phyloP scores from a whole-genome alignment of 2,113 vertebrate genomes.

The Trogon surrucura region DNA sequence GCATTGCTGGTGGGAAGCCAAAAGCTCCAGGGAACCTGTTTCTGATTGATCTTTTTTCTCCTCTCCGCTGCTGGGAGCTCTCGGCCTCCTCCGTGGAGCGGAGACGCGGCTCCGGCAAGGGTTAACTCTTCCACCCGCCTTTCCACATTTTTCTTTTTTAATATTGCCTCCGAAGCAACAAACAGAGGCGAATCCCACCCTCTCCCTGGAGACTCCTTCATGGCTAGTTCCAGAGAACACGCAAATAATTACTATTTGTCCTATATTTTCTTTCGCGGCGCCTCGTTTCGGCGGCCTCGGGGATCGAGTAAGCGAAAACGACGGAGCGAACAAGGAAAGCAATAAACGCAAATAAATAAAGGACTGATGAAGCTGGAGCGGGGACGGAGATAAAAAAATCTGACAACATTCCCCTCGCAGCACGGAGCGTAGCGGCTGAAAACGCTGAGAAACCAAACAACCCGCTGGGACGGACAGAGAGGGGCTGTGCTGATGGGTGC shows the following conservation, averaged over 20 bases:
- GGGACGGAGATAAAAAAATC: background rate
- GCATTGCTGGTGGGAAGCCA: background rate
- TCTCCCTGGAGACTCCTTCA: background rate
- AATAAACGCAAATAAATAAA: conserved; percentile 33
- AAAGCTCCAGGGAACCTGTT: background rate
- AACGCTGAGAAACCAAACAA: background rate
- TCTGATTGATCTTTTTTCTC: background rate
- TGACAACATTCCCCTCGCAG: background rate
- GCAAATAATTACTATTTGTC: conserved; percentile 36
- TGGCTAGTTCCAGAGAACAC: conserved; percentile 15
- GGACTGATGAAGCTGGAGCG: background rate
- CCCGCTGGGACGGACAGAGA: background rate
- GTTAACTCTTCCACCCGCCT: conserved; percentile 41
- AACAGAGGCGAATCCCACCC: conserved; percentile 58
- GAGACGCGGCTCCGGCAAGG: background rate
- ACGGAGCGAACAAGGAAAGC: background rate
- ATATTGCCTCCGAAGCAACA: conserved; percentile 56
- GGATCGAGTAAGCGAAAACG: background rate
- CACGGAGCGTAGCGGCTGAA: background rate
- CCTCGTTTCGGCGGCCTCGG: background rate
- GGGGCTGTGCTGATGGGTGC: background rate
- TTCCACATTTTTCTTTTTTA: background rate
- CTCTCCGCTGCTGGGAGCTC: background rate
- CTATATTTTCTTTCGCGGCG: background rate
- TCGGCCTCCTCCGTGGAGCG: background rate